These are phyloP conservation scores for Stegastes partitus DNA, from an alignment of 2,113 vertebrate genomes.

Conservation along the genomic window DNA sequence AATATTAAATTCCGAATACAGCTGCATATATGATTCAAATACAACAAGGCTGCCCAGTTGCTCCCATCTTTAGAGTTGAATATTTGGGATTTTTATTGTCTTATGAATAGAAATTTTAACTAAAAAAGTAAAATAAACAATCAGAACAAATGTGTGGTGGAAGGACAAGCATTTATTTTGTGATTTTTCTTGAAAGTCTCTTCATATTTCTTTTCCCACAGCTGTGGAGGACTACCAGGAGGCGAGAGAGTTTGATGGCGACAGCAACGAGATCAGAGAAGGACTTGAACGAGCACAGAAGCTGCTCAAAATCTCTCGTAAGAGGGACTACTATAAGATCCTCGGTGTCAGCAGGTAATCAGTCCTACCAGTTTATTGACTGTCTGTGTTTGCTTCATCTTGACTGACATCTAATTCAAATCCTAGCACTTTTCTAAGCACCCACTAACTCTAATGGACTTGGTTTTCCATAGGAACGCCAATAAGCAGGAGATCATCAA, in stretches of 20 bases:
- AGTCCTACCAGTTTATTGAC: neutral
- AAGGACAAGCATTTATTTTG: neutral
- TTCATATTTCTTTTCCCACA: conserved; percentile 1
- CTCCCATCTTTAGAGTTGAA: neutral
- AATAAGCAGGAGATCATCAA: conserved; percentile 86
- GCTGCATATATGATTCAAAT: neutral
- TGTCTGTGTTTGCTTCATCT: neutral
- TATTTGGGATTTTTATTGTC: too few relatives aligned
- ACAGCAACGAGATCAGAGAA: conserved; percentile 84
- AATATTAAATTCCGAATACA: too few relatives aligned
- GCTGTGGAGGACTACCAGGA: conserved; percentile 89
- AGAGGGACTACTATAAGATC: conserved; percentile 90
- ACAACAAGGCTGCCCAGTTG: neutral
- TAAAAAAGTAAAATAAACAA: too few relatives aligned
- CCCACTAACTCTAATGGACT: neutral
- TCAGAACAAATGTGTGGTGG: too few relatives aligned
- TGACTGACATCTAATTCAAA: neutral
- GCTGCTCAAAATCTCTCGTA: conserved; percentile 87
- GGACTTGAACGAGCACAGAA: conserved; percentile 88
- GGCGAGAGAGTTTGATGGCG: conserved; percentile 85
- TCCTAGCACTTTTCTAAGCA: neutral
- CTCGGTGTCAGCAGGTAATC: conserved; percentile 79
- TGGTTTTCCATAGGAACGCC: conserved; percentile 71
- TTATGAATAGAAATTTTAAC: too few relatives aligned
- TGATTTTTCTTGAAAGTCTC: neutral